These are phyloP conservation scores for Hydropotes inermis DNA, from an alignment of 2,113 vertebrate genomes.

Conservation along the genomic window DNA sequence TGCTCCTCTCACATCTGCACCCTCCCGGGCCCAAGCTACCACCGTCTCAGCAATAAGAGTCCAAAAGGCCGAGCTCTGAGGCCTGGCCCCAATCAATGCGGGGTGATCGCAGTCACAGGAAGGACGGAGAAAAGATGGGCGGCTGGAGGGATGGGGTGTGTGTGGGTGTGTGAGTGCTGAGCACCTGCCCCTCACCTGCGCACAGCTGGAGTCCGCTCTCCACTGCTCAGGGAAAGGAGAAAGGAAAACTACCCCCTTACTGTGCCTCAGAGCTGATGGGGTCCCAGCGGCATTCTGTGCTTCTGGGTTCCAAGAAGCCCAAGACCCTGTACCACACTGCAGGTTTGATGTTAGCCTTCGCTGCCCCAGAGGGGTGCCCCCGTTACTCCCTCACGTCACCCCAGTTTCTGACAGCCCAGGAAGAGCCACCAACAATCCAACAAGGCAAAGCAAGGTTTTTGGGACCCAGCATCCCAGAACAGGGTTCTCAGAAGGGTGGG, in stretches of 20 bases:
- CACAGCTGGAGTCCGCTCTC: too few species aligned
- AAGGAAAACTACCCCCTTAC: not conserved
- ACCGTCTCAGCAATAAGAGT: not conserved
- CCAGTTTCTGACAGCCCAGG: not conserved
- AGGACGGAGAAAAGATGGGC: too few species aligned
- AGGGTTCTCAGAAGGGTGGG: too few species aligned
- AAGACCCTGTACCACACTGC: accelerated
- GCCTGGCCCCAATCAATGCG: not conserved
- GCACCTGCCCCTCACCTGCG: not conserved
- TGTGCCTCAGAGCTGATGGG: not conserved
- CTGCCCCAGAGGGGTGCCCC: not conserved
- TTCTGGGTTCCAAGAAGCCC: not conserved
- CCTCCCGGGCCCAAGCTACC: accelerated
- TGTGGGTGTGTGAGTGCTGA: not conserved
- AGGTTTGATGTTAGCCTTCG: accelerated
- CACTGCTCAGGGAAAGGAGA: accelerated
- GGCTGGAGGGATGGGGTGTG: too few species aligned
- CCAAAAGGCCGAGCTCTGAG: not conserved
- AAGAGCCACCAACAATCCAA: not conserved
- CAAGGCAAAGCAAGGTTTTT: accelerated
- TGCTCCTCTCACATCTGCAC: not conserved
- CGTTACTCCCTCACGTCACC: accelerated
- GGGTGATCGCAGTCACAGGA: accelerated
- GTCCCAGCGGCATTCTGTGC: accelerated
- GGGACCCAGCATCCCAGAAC: not conserved